phyloP scores from a whole-genome alignment of 2,797 vertebrate genomes.

The Stomatorhinus walkeri region DNA sequence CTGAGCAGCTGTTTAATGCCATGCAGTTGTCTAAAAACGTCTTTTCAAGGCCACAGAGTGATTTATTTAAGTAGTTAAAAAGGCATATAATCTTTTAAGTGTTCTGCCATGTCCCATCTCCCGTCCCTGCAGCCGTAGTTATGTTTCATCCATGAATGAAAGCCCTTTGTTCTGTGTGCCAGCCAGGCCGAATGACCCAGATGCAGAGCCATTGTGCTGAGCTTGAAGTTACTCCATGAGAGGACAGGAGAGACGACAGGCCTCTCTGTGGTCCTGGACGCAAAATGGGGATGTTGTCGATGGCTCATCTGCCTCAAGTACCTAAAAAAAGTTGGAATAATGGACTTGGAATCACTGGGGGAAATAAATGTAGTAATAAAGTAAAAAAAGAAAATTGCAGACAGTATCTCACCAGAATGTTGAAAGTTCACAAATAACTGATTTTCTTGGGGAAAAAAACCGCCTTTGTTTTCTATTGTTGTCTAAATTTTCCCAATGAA shows the following conservation, averaged over 20 bases:
- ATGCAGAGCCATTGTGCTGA: background rate
- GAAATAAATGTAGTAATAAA: background rate
- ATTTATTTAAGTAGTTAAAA: slow-evolving; percentile 43
- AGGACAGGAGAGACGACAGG: background rate
- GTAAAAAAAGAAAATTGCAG: background rate
- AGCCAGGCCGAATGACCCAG: slow-evolving; percentile 10
- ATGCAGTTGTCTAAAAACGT: slow-evolving; percentile 30
- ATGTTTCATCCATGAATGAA: background rate
- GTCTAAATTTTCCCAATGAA: background rate
- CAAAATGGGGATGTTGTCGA: background rate
- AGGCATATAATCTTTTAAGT: slow-evolving; percentile 44
- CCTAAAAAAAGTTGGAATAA: background rate
- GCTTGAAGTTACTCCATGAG: background rate
- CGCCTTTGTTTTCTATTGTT: background rate
- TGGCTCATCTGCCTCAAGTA: background rate
- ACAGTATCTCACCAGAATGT: background rate
- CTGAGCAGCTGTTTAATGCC: slow-evolving; percentile 35
- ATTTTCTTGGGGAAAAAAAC: background rate
- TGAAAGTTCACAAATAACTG: background rate
- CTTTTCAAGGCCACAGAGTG: slow-evolving; percentile 32
- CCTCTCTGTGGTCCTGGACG: background rate
- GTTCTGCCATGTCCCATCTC: slow-evolving; percentile 35
- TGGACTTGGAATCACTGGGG: slow-evolving; percentile 1
- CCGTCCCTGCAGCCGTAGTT: background rate
- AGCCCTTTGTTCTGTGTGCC: slow-evolving; percentile 2